These are phyloP conservation scores for Sinohyriopsis cumingii DNA, from an alignment of 2,888 invertebrate genomes.

Conservation along the genomic window DNA sequence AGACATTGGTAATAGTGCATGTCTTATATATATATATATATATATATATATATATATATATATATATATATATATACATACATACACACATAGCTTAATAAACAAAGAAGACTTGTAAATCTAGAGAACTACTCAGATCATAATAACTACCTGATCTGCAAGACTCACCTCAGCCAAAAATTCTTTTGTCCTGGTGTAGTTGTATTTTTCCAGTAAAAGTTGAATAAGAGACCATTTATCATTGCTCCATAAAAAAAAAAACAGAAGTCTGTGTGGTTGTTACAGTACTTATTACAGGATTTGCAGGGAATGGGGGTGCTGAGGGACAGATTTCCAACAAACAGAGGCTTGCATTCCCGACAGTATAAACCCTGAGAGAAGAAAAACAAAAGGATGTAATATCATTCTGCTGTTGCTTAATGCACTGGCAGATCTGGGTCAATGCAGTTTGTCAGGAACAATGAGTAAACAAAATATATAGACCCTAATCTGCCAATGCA, in stretches of 20 bases:
- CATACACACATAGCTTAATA: too few species aligned
- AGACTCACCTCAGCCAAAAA: conserved; percentile 15
- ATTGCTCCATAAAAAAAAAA: conserved; percentile 30
- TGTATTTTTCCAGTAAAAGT: conserved; percentile 8
- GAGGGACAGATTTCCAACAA: conserved; percentile 88
- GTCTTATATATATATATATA: too few species aligned
- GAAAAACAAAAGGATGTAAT: conserved; percentile 6
- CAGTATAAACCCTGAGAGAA: conserved; percentile 85
- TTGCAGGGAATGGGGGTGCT: conserved; percentile 84
- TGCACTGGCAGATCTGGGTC: too few species aligned
- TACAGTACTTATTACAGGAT: conserved; percentile 90
- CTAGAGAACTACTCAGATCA: too few species aligned
- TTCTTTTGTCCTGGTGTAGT: conserved; percentile 13
- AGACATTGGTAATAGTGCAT: too few species aligned
- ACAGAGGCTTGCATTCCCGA: conserved; percentile 90
- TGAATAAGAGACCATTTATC: conserved; percentile 5
- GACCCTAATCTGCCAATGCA: too few species aligned
- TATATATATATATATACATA: too few species aligned
- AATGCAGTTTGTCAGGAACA: too few species aligned
- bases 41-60: too few species aligned
- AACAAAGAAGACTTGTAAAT: too few species aligned
- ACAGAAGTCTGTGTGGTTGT: conserved; percentile 82
- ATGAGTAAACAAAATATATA: too few species aligned
- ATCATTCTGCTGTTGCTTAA: neutral
- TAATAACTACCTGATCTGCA: too few species aligned